Percentiles rank a stretch among this genome's conserved stretches.
Evolutionary conservation across 2,888 invertebrate genomes (phyloP).

Genomic region (Auanema sp.): DNA sequence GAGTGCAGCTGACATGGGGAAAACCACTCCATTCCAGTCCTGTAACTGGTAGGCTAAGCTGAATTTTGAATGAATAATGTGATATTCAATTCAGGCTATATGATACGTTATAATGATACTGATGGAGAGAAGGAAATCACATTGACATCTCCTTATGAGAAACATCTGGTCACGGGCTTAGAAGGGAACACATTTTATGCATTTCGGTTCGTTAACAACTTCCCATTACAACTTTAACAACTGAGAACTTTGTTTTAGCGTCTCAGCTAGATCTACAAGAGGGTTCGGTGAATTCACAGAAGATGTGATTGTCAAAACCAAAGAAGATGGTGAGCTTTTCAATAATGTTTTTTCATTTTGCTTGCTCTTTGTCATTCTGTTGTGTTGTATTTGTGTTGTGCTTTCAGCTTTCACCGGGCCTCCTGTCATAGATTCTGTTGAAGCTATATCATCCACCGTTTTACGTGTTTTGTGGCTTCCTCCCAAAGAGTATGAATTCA

Average conservation of each 20-base stretch:
- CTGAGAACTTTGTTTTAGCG: conserved; percentile 76
- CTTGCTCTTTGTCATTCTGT: conserved; percentile 13
- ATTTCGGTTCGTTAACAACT: conserved; percentile 68
- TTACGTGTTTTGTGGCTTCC: conserved; percentile 3
- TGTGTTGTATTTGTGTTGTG: conserved; percentile 16
- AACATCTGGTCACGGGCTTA: conserved; percentile 78
- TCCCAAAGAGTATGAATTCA: background rate
- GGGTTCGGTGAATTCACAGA: conserved; percentile 95
- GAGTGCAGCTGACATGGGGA: conserved; percentile 88
- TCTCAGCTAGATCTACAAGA: conserved; percentile 87
- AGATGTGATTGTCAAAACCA: conserved; percentile 88
- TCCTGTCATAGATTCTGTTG: conserved; percentile 12
- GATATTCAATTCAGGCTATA: conserved; percentile 77
- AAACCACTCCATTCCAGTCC: conserved; percentile 71
- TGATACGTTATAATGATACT: conserved; percentile 84
- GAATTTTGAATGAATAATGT: conserved; percentile 67
- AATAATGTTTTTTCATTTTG: conserved; percentile 4
- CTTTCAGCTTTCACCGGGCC: conserved; percentile 19
- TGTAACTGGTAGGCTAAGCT: conserved; percentile 64
- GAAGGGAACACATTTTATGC: conserved; percentile 95
- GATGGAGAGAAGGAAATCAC: conserved; percentile 48
- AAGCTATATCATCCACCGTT: conserved; percentile 7
- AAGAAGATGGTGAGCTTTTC: conserved; percentile 65
- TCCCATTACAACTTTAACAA: conserved; percentile 3
- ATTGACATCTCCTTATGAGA: conserved; percentile 49